Evolutionary conservation across 2,797 vertebrate genomes (phyloP).

Genomic region (Allobates femoralis): DNA sequence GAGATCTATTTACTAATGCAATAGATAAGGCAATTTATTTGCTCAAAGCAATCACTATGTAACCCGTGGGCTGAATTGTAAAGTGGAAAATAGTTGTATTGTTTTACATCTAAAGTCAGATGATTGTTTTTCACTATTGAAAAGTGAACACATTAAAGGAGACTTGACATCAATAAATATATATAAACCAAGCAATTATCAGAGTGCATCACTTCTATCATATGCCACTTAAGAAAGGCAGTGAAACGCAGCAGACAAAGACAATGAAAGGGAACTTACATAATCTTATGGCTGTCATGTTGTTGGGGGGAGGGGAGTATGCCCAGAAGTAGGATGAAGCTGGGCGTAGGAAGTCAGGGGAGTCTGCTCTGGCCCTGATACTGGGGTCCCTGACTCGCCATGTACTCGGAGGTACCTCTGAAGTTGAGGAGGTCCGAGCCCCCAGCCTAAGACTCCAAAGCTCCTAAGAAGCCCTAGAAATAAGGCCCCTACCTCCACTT

Average conservation of each 20-base stretch:
- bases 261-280: neutral
- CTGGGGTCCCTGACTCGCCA: too few relatives aligned
- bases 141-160: neutral
- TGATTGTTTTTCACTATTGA: neutral
- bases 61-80: neutral
- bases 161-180: neutral
- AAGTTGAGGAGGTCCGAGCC: too few relatives aligned
- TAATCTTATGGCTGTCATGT: neutral
- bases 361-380: too few relatives aligned
- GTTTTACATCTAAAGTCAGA: constrained; percentile 14
- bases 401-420: too few relatives aligned
- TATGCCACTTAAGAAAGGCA: neutral
- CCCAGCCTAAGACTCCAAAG: too few relatives aligned
- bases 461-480: too few relatives aligned
- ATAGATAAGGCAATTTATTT: constrained; percentile 39
- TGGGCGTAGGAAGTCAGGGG: too few relatives aligned
- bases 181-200: neutral
- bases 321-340: too few relatives aligned
- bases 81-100: constrained; percentile 6
- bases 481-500: too few relatives aligned
- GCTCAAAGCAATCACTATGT: neutral
- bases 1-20: constrained; percentile 20
- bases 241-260: neutral
- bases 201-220: neutral
- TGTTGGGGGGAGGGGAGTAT: too few relatives aligned